Evolutionary conservation across 1,140 invertebrate species (phyloP).

Genomic region (Rhopalosiphum padi): DNA sequence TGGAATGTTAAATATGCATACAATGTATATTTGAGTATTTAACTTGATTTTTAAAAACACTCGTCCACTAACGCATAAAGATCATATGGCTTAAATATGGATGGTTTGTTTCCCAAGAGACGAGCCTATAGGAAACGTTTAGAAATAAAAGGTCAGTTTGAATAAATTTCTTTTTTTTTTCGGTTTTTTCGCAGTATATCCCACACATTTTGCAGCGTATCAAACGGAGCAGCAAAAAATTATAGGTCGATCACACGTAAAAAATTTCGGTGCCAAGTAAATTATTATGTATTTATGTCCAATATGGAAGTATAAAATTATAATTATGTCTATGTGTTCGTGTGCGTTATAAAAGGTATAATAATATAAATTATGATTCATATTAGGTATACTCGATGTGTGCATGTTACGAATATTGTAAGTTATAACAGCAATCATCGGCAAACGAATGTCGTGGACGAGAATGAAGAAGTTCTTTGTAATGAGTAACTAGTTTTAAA

Average conservation of each 20-base stretch:
- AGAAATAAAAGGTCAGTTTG: neutral
- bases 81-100: too few species aligned
- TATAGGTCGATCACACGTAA: neutral
- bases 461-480: neutral
- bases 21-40: neutral
- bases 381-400: neutral
- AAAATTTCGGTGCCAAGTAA: neutral
- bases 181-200: neutral
- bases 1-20: neutral
- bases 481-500: neutral
- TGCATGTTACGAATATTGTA: neutral
- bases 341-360: neutral
- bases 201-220: neutral
- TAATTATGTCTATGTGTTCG: neutral
- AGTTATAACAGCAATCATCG: neutral
- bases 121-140: neutral
- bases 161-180: neutral
- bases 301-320: neutral
- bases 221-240: neutral
- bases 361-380: neutral
- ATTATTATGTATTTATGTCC: neutral
- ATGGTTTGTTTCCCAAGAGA: neutral
- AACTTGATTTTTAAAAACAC: neutral
- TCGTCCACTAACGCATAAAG: too few species aligned
- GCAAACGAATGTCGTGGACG: neutral